Base-by-base conservation (phyloP, 2,888 invertebrate species). In the Nebria brevicollis region DNA sequence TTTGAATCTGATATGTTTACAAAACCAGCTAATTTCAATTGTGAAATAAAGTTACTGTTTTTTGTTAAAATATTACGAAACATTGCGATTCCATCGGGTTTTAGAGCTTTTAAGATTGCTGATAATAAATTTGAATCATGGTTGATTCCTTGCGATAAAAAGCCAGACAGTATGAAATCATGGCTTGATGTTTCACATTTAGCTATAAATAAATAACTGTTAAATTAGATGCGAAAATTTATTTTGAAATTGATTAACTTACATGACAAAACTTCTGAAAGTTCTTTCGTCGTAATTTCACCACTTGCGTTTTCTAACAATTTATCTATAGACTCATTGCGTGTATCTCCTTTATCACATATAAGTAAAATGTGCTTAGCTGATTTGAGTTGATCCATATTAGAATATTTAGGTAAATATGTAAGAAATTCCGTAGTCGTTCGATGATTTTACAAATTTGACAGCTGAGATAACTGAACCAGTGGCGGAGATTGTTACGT, bases 21-120 rank as follows among this genome's bases (percentile, higher is more conserved):
- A 85, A 94, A 94, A 7, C 95, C 95, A 85, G 91, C 91, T 1
- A 95, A 86, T 86, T 93, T 94, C 26, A 95, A 88, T 75, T 90
- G 87, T 66, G 91, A 91, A 20, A 88, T 86, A 66, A 87, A 84
- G 77, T 86, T 84, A 34, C 83, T 83, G 66, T 83, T 82, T 15
- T 87, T 83, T 11, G 84, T 84, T 2, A 87, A 86, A 10, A 89
- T 87, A 84, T 93, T 91, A 82, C 90, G 90, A 26, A 93, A 83
- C 77, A 93, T 86, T 5, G 94, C 83, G 85, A 88, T 91, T 11
- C 94, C 94, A 82, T 90, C 91, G 0, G 94, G 94, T 86, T 93
- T 94, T 5, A 94, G 89, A 20, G 94, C 86, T 85, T 91, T 92
- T 25, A 94, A 87, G 20, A 92, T 87, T 83, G 93, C 90, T 26